phyloP scores from a whole-genome alignment of 2,797 vertebrate species.

The Neopelma chrysocephalum region DNA sequence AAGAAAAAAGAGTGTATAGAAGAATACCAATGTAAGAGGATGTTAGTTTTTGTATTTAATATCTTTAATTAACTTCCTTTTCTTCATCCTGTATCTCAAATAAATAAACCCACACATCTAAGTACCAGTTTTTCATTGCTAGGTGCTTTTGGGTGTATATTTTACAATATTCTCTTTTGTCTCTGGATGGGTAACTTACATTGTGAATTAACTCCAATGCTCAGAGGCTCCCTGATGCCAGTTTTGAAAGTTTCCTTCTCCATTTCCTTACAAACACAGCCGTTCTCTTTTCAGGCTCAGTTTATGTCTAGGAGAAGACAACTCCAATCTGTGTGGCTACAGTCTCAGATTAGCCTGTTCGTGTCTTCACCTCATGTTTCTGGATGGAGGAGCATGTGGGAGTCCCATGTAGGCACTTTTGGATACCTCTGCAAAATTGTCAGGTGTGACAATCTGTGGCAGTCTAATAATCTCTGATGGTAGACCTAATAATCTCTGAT shows the following conservation, averaged over 20 bases:
- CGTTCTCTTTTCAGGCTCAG: background rate
- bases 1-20: background rate
- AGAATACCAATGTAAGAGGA: background rate
- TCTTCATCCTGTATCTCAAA: background rate
- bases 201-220: background rate
- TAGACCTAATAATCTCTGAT: background rate
- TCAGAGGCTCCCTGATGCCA: background rate
- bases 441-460: background rate
- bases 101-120: background rate
- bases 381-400: background rate
- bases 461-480: background rate
- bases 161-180: background rate
- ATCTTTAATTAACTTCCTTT: background rate
- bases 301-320: background rate
- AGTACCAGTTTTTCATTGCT: background rate
- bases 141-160: background rate
- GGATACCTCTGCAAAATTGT: background rate
- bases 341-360: background rate
- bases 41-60: background rate
- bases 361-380: background rate
- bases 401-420: fast-evolving
- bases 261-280: background rate
- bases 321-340: background rate
- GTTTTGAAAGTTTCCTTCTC: background rate
- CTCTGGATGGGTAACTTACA: background rate